These are phyloP conservation scores for Halcyon senegalensis DNA, from an alignment of 2,113 vertebrate genomes.

Conservation along the genomic window DNA sequence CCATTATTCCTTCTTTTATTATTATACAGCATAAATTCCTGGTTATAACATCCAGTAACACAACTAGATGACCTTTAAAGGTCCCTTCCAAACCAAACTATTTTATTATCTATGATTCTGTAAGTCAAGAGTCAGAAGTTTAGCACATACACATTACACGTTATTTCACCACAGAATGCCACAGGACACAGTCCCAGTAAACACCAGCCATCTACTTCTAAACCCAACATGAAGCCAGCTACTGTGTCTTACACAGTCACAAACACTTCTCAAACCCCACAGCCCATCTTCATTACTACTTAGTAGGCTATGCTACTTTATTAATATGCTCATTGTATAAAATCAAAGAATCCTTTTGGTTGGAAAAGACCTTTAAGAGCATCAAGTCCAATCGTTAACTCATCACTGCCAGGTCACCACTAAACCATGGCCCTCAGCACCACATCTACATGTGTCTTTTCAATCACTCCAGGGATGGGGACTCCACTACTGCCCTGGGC, in stretches of 20 bases:
- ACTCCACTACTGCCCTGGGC: no score
- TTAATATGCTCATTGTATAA: not conserved
- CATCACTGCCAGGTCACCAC: no score
- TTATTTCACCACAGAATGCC: not conserved
- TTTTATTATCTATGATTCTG: no score
- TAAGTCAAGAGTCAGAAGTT: not conserved
- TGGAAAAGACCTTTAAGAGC: no score
- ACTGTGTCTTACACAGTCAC: accelerated
- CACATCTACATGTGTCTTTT: no score
- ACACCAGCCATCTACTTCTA: not conserved
- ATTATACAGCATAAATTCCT: not conserved
- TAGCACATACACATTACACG: not conserved
- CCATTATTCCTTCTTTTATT: not conserved
- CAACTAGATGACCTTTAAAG: no score
- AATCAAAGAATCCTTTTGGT: no score
- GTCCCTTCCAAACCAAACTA: no score
- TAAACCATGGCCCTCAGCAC: no score
- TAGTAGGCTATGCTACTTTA: not conserved
- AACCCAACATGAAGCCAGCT: not conserved
- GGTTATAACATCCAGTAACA: not conserved
- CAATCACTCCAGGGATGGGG: no score
- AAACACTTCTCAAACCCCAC: no score
- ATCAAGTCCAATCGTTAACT: no score
- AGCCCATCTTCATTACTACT: not conserved
- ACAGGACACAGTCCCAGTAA: not conserved